A percentile compares a stretch with the other conserved stretches of the same genome.
Conservation (phyloP, 2,113 vertebrate genomes). For the Microtus montanus region DNA sequence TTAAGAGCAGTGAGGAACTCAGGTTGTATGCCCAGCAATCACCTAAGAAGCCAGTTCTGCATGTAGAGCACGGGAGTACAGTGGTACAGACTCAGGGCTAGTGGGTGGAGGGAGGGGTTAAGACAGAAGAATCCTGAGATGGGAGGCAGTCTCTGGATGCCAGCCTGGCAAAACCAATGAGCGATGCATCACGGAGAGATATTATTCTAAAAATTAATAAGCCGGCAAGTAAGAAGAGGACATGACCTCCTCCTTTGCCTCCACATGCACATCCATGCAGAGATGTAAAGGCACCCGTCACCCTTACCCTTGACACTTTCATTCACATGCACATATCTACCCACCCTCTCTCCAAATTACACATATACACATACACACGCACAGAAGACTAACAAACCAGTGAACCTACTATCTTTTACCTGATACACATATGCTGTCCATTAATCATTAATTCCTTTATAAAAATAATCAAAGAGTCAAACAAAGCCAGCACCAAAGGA, state of each 20-base stretch:
- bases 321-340: not conserved
- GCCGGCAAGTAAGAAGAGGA: not conserved
- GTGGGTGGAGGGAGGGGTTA: not conserved
- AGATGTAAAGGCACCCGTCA: too few relatives aligned
- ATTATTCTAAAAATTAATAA: not conserved
- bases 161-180: not conserved
- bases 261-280: not conserved
- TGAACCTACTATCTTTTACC: not conserved
- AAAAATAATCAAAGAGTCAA: not conserved
- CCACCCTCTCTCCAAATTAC: not conserved
- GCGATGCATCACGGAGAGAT: too few relatives aligned
- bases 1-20: not conserved
- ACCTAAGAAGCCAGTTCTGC: not conserved
- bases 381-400: constrained; percentile 14
- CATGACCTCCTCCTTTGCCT: not conserved
- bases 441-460: not conserved
- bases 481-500: not conserved
- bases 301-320: not conserved
- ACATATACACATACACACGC: not conserved
- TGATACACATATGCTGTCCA: not conserved
- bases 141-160: not conserved
- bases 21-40: not conserved
- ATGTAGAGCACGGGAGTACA: too few relatives aligned
- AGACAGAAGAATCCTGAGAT: not conserved
- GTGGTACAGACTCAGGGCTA: not conserved